phyloP scores from a whole-genome alignment of 2,797 vertebrate genomes.

The Manis pentadactyla region DNA sequence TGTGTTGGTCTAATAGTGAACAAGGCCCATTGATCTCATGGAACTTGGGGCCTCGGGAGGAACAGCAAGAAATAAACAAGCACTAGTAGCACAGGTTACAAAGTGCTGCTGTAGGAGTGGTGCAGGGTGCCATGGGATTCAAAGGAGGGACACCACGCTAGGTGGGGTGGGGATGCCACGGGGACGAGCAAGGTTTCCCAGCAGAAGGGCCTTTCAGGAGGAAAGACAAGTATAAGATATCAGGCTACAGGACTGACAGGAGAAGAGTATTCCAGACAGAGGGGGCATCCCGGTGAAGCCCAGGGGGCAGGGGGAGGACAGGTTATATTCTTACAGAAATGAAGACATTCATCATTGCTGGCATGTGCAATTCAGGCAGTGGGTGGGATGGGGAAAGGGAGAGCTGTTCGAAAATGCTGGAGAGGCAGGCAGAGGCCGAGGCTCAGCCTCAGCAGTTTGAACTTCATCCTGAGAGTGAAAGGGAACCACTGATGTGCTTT shows the following conservation, averaged over 20 bases:
- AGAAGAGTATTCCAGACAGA: neutral
- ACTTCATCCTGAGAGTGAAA: neutral
- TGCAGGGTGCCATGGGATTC: fast-evolving
- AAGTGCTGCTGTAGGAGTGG: neutral
- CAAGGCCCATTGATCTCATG: neutral
- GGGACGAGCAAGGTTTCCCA: neutral
- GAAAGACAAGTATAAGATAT: neutral
- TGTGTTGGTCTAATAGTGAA: neutral
- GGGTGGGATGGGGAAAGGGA: neutral
- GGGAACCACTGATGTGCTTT: too few species aligned
- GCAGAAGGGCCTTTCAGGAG: neutral
- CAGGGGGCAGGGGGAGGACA: too few species aligned
- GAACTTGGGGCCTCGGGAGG: neutral
- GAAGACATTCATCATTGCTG: neutral
- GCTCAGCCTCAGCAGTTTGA: neutral
- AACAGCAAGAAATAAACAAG: neutral
- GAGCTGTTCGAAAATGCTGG: neutral
- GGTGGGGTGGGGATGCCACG: fast-evolving
- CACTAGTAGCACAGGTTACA: too few species aligned
- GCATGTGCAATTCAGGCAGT: neutral
- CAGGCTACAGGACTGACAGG: neutral
- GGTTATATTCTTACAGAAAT: neutral
- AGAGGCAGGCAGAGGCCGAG: neutral
- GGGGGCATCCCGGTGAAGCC: neutral
- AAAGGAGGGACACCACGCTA: neutral